Evolutionary conservation across 1,140 invertebrate genomes (phyloP).

Genomic region (Nomia melanderi): DNA sequence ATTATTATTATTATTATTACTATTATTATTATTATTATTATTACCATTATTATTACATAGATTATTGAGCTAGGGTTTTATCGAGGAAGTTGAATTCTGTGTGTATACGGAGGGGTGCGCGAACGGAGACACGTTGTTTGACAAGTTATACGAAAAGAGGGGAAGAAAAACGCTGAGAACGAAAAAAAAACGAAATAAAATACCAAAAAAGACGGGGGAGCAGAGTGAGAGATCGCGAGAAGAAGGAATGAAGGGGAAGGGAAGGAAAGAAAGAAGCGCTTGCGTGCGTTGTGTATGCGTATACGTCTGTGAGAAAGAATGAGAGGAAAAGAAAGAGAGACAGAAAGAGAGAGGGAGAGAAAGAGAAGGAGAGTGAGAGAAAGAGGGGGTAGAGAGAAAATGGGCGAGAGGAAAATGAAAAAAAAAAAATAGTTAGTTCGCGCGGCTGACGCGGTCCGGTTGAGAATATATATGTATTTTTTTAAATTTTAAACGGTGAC

Average conservation of each 20-base stretch:
- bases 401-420: slow-evolving; percentile 8
- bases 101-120: slow-evolving; percentile 32
- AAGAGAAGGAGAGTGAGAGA: not conserved
- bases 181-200: slow-evolving; percentile 49
- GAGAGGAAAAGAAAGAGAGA: slow-evolving; percentile 39
- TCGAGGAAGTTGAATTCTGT: slow-evolving; percentile 60
- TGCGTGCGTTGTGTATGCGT: no score
- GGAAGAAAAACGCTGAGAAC: slow-evolving; percentile 58
- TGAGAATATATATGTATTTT: slow-evolving; percentile 81
- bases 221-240: not conserved
- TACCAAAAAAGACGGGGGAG: slow-evolving; percentile 24
- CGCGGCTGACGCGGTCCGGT: slow-evolving; percentile 68
- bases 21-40: slow-evolving; percentile 47
- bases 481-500: slow-evolving; percentile 79
- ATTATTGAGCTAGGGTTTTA: slow-evolving; percentile 57
- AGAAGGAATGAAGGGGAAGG: not conserved
- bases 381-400: no score
- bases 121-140: slow-evolving; percentile 60
- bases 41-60: slow-evolving; percentile 58
- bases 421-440: slow-evolving; percentile 56
- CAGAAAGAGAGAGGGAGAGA: no score
- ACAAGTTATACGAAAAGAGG: slow-evolving; percentile 76
- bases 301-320: no score
- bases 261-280: not conserved
- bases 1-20: slow-evolving; percentile 34